A percentile compares a stretch with the other conserved stretches of the same genome.
phyloP scores from a whole-genome alignment of 37 sponge, comb jelly and placozoan species.

The Lycopodina hypogea region DNA sequence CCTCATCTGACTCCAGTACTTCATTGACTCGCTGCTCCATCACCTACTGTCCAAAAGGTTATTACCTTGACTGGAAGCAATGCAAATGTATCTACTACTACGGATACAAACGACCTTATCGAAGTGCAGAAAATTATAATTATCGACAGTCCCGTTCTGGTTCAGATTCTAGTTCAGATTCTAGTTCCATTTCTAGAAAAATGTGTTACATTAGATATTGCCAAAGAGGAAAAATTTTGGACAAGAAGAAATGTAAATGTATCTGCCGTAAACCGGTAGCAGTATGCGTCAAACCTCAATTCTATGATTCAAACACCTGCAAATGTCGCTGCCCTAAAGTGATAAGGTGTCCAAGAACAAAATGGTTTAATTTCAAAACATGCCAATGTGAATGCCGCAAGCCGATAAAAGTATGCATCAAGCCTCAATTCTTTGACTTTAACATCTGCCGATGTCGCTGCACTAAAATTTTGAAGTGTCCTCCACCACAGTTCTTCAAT shows the following conservation, averaged over 20 bases:
- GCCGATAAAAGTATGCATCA: slow-evolving; percentile 16
- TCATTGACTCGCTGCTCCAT: not conserved
- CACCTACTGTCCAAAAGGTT: not conserved
- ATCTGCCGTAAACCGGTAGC: not conserved
- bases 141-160: too few relatives aligned
- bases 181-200: slow-evolving; percentile 22
- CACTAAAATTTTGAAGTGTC: not conserved
- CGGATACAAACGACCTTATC: too few relatives aligned
- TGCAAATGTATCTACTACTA: too few relatives aligned
- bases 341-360: not conserved
- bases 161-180: too few relatives aligned
- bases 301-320: slow-evolving; percentile 17
- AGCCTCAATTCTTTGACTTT: slow-evolving; percentile 14
- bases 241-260: slow-evolving; percentile 17
- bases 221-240: not conserved
- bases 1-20: not conserved
- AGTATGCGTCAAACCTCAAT: not conserved
- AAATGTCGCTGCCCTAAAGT: slow-evolving; percentile 11
- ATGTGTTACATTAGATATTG: not conserved
- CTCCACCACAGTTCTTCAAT: not conserved
- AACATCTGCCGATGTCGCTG: slow-evolving; percentile 35
- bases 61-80: not conserved
- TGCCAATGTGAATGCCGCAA: slow-evolving; percentile 32
- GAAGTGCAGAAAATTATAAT: too few relatives aligned
- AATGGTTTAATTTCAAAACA: not conserved